phyloP scores from a whole-genome alignment of 2,888 invertebrate genomes.

The Apantesis nais region DNA sequence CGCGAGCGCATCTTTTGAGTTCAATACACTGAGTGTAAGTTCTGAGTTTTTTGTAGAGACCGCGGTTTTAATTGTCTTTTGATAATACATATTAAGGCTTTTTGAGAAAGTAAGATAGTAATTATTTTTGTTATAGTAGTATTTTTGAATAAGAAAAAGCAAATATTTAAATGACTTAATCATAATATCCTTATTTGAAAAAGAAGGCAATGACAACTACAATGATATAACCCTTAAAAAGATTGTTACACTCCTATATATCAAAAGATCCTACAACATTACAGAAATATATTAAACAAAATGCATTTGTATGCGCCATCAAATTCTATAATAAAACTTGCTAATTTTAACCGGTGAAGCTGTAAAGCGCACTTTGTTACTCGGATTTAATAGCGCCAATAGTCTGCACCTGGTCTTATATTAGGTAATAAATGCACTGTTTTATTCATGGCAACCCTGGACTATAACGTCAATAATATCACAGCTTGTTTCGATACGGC shows the following conservation, averaged over 20 bases:
- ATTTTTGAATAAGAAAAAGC: neutral
- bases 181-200: slow-evolving; percentile 16
- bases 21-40: slow-evolving; percentile 56
- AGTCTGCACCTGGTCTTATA: slow-evolving; percentile 20
- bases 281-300: neutral
- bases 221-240: slow-evolving; percentile 18
- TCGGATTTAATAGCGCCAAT: slow-evolving; percentile 5
- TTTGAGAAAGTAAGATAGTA: neutral
- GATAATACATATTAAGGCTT: too few relatives aligned
- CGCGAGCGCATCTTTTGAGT: slow-evolving; percentile 57
- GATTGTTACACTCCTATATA: slow-evolving; percentile 27
- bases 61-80: slow-evolving; percentile 15
- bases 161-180: neutral
- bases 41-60: neutral
- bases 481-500: slow-evolving; percentile 11
- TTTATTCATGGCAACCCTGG: slow-evolving; percentile 25
- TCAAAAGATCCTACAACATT: neutral
- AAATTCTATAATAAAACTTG: neutral
- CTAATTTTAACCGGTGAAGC: slow-evolving; percentile 12
- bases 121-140: neutral
- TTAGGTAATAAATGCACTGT: slow-evolving; percentile 19
- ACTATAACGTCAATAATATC: slow-evolving; percentile 38
- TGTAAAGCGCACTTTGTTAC: slow-evolving; percentile 10
- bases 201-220: slow-evolving; percentile 33
- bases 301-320: neutral